Base-by-base conservation (phyloP, 2,113 vertebrate genomes). In the Coptodon rendalli region DNA sequence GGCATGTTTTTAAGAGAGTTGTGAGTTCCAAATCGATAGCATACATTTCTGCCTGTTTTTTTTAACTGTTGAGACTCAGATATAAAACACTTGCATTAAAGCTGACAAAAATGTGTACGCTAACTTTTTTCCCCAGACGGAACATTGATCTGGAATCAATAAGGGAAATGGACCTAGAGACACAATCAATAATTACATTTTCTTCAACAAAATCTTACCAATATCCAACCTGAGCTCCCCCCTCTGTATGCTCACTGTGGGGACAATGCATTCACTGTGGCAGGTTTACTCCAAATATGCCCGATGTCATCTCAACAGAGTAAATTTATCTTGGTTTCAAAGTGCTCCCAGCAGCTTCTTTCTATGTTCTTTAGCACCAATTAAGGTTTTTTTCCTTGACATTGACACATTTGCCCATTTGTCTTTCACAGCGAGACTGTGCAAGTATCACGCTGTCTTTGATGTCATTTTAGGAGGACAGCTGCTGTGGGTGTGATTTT, bases 81-180 rank as follows among this genome's bases (percentile, higher is more conserved):
- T 12, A 78, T 19, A 50, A 50, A 50, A 78, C 6, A 50, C 9
- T 76, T 31, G 71, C 14, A 78, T 50, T 29, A 50, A 78, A 19
- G 43, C 43, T 78, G 24, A 78, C 10, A 50, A 78, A 78, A 50
- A 31, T 50, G 71, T 76, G 14, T 8, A 31, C 16, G 6, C 14
- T 3, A 48, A 43, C 40, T 11, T 48, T 48, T 10, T 29, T 1
- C 0, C 1, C 24, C 9, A 48, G 40, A 76, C 24, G 48, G 40
- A 76, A 48, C 24, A 11, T 19, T 48, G 68, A 76, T 48, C 1
- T 45, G 40, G 40, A 19, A 29, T 76, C 22, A 48, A 29, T 76
- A 48, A 48, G 40, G 14, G 40, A 76, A 17, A 48, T 48, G 22
- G 4, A 76, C 14, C 68, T 45, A 43, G 7, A 73, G 68, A 27